These are phyloP conservation scores for Leucopsar rothschildi DNA, from an alignment of 2,113 vertebrate genomes.

Conservation along the genomic window DNA sequence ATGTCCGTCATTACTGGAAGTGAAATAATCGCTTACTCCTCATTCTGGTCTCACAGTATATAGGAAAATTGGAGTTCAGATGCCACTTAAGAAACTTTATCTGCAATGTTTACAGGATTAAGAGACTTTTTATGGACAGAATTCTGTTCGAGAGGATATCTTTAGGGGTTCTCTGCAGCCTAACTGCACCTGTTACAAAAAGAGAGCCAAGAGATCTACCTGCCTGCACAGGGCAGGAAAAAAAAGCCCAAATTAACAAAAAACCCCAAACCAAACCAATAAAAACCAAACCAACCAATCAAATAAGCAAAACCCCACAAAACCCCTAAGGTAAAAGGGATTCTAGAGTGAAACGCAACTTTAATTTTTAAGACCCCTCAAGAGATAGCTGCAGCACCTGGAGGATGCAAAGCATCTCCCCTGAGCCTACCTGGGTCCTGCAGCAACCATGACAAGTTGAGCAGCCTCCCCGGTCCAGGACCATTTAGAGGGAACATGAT, in stretches of 20 bases:
- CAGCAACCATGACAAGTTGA: not conserved
- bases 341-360: not conserved
- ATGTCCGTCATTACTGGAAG: not conserved
- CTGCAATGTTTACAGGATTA: not conserved
- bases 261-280: not conserved
- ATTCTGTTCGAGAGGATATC: not conserved
- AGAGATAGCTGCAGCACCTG: not conserved
- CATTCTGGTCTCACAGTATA: not conserved
- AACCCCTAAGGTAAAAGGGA: not conserved
- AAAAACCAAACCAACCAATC: not conserved
- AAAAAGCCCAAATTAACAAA: not conserved
- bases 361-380: not conserved
- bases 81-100: not conserved
- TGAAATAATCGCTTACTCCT: not conserved
- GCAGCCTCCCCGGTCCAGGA: not conserved
- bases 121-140: not conserved
- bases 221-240: not conserved
- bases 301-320: not conserved
- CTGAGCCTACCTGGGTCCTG: fast-evolving
- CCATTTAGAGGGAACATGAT: fast-evolving
- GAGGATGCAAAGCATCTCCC: too few relatives aligned
- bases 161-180: not conserved
- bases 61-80: not conserved
- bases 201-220: not conserved
- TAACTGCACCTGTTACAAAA: not conserved